These are phyloP conservation scores for Arvicanthis niloticus DNA, from an alignment of 2,113 vertebrate species.

Conservation along the genomic window DNA sequence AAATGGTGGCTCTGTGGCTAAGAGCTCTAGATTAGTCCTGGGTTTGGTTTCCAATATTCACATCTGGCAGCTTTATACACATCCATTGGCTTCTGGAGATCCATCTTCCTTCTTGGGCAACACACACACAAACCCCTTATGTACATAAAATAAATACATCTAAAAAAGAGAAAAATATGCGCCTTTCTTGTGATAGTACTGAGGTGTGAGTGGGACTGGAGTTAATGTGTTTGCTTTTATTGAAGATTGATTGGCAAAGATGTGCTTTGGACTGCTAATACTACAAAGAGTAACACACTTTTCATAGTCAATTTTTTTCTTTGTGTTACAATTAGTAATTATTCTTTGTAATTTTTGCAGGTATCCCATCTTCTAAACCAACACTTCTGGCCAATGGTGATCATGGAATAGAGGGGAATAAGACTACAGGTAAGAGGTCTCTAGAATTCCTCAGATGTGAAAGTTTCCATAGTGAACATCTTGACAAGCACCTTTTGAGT, in stretches of 20 bases:
- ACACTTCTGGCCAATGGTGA: slow-evolving; percentile 92
- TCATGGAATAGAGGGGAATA: slow-evolving; percentile 87
- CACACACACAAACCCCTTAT: not conserved
- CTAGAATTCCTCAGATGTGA: not conserved
- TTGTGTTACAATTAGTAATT: not conserved
- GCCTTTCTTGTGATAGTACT: not conserved
- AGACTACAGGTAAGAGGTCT: slow-evolving; percentile 79
- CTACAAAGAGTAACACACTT: not conserved
- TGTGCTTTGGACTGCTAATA: not conserved
- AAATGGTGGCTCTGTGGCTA: not conserved
- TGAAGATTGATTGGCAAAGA: slow-evolving; percentile 40
- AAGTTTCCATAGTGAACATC: not conserved
- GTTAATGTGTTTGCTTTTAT: slow-evolving; percentile 30
- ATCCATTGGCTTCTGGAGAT: not conserved
- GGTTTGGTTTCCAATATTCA: not conserved
- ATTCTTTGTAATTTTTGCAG: slow-evolving; percentile 75
- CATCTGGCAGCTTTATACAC: too few species aligned
- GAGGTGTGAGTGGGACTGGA: not conserved
- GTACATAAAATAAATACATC: not conserved
- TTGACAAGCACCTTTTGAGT: not conserved
- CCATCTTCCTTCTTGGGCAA: not conserved
- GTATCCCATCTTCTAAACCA: slow-evolving; percentile 82
- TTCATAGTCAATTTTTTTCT: not conserved
- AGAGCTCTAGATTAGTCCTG: not conserved
- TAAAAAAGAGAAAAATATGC: not conserved